Percentiles rank a stretch among this genome's conserved stretches.
Conservation (phyloP, 2,113 vertebrate genomes). For the Rhinopithecus roxellana region DNA sequence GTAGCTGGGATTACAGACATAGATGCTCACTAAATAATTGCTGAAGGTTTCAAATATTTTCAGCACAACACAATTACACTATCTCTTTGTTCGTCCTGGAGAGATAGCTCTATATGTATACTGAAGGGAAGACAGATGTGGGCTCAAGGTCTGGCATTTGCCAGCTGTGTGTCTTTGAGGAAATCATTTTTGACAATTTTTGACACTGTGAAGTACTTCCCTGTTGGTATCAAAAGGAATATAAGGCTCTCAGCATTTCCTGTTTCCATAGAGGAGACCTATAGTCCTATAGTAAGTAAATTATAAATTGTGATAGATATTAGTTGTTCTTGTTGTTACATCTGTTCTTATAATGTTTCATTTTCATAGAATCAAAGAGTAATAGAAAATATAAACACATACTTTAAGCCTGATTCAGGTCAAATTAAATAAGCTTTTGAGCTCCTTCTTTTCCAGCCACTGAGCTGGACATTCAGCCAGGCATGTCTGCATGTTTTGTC, state of each 20-base stretch:
- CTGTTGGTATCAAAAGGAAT: not conserved
- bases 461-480: too few species aligned
- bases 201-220: not conserved
- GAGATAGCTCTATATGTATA: not conserved
- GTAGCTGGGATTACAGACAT: too few species aligned
- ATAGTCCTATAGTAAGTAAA: not conserved
- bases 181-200: not conserved
- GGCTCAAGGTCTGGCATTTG: not conserved
- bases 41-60: not conserved
- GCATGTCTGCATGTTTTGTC: not conserved
- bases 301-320: not conserved
- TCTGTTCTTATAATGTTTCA: not conserved
- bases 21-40: not conserved
- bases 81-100: not conserved
- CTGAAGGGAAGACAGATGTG: not conserved
- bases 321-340: not conserved
- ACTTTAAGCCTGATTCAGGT: not conserved
- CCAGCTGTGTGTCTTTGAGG: not conserved
- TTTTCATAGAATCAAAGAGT: not conserved
- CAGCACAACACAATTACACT: not conserved
- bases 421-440: not conserved
- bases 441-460: not conserved
- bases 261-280: not conserved
- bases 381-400: not conserved
- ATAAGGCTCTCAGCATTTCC: not conserved